Evolutionary conservation across 2,888 invertebrate species (phyloP), one percentile per base, ranked within the genome.

Genomic region (Lamproptera curius): DNA sequence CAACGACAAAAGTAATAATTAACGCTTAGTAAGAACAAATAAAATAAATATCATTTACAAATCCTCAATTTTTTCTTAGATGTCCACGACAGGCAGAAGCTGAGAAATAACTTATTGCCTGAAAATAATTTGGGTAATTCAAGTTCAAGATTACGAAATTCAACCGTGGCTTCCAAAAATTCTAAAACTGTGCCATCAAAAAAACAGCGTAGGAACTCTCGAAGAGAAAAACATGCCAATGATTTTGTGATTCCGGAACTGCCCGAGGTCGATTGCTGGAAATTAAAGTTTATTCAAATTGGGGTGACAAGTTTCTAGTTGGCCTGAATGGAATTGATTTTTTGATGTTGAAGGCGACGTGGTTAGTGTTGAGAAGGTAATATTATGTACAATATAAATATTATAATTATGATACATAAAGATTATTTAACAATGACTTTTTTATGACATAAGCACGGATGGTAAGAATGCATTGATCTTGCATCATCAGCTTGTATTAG

Each of bases 251-350:
- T 95, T 53, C 95, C 95, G 0, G 93, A 94, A 73, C 77, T 94
- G 57, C 95, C 95, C 78, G 76, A 53, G 95, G 95, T n/a, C 79
- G 88, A 60, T 73, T 89, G 45, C 66, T 95, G 61, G 89, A 90
- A 54, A 79, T 95, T 44, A 91, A 92, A 69, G 93, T 95, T 55
- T 78, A 89, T 47, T 89, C 89, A 13, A 94, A 94, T 20, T 95
- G 95, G 95, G 95, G 95, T 6, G 95, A 95, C 68, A 90, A 91
- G 58, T 91, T 93, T 73, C 91, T 93, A 59, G 92, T 95, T 10
- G 95, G 95, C 0, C 73, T 95, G 45, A 95, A 94, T 66, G 95
- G 94, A 1, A 89, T 95, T 43, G 94, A 95, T 76, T 95, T 52
- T 95, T 94, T 67, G 90, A 91, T 52, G 76, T 81, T 11, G 79